Evolutionary conservation across 1,140 invertebrate genomes (phyloP).

Genomic region (Dendrolimus punctatus): DNA sequence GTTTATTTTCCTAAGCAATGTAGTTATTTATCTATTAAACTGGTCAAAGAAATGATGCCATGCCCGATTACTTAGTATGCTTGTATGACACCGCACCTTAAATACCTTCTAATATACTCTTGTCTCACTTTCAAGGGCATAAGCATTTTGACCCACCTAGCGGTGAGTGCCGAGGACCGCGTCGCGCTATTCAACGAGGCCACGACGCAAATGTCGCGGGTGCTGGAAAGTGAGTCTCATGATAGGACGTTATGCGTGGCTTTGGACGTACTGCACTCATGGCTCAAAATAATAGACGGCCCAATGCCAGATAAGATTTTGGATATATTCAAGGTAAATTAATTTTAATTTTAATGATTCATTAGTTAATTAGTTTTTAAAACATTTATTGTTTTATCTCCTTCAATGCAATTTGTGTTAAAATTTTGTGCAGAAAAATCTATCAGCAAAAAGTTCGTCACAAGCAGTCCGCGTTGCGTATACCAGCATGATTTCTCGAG

Average conservation of each 20-base stretch:
- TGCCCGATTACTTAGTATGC: too few relatives aligned
- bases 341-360: background rate
- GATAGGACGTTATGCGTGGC: slow-evolving; percentile 91
- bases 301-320: slow-evolving; percentile 81
- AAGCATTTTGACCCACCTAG: slow-evolving; percentile 84
- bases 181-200: slow-evolving; percentile 76
- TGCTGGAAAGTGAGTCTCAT: slow-evolving; percentile 92
- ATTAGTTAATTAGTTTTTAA: too few relatives aligned
- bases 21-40: too few relatives aligned
- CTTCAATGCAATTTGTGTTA: background rate
- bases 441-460: slow-evolving; percentile 84
- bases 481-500: slow-evolving; percentile 78
- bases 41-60: too few relatives aligned
- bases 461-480: slow-evolving; percentile 85
- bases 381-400: too few relatives aligned
- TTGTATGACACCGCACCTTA: background rate
- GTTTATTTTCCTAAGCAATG: too few relatives aligned
- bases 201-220: slow-evolving; percentile 81
- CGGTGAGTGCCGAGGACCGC: slow-evolving; percentile 74
- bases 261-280: slow-evolving; percentile 85
- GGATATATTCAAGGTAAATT: slow-evolving; percentile 80
- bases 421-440: slow-evolving; percentile 75
- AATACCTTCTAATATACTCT: too few relatives aligned
- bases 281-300: slow-evolving; percentile 80
- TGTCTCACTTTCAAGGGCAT: slow-evolving; percentile 76